Conservation (phyloP, 2,888 invertebrate species). For the Ptychoptera contaminata region DNA sequence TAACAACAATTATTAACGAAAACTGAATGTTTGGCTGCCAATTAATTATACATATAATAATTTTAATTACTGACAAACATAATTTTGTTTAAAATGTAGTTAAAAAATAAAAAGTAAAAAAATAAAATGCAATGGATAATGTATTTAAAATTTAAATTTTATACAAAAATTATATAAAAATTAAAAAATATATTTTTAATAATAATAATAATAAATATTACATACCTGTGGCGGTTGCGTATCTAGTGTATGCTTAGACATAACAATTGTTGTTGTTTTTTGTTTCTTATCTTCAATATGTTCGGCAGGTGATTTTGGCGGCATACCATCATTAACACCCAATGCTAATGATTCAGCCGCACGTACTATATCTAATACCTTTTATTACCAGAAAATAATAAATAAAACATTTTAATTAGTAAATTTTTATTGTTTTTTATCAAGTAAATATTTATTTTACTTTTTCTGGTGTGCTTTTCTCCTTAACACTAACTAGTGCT, state of each 20-base stretch:
- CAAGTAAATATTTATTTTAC: constrained; percentile 13
- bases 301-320: constrained; percentile 61
- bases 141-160: background rate
- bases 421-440: background rate
- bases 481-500: constrained; percentile 42
- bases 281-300: constrained; percentile 43
- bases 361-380: constrained; percentile 80
- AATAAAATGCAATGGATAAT: background rate
- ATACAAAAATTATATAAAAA: too few species aligned
- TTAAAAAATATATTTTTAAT: background rate
- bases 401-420: background rate
- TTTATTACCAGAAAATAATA: constrained; percentile 6
- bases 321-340: constrained; percentile 20
- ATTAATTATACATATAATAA: background rate
- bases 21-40: background rate
- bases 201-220: constrained; percentile 14
- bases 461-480: constrained; percentile 74
- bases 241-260: constrained; percentile 84
- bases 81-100: background rate
- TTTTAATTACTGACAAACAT: background rate
- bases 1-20: background rate
- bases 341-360: constrained; percentile 72
- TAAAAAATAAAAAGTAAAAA: background rate
- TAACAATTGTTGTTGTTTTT: constrained; percentile 84
- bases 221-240: constrained; percentile 34